Evolutionary conservation across 2,888 invertebrate species (phyloP).

Genomic region (Zygaena filipendulae): DNA sequence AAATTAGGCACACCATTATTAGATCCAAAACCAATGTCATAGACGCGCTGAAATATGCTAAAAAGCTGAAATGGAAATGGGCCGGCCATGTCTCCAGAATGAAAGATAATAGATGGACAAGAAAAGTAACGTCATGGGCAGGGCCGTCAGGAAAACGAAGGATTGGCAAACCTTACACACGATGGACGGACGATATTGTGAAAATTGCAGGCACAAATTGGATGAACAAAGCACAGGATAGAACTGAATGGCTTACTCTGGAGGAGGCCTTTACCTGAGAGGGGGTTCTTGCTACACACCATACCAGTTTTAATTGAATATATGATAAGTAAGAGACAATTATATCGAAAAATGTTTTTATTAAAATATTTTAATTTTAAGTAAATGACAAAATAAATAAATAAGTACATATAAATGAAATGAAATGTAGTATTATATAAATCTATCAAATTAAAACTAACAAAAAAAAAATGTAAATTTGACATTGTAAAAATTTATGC

Average conservation of each 20-base stretch:
- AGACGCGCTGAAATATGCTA: too few species aligned
- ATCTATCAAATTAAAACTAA: too few species aligned
- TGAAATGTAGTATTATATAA: too few species aligned
- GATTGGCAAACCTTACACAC: conserved; percentile 8
- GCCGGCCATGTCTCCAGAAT: conserved; percentile 11
- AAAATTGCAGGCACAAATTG: conserved; percentile 8
- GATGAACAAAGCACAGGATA: conserved; percentile 7
- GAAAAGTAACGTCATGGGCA: conserved; percentile 7
- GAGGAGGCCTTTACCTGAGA: conserved; percentile 9
- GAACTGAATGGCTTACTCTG: conserved; percentile 8
- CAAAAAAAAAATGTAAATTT: too few species aligned
- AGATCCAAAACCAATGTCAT: conserved; percentile 9
- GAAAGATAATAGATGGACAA: conserved; percentile 7
- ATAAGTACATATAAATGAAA: too few species aligned
- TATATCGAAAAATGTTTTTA: too few species aligned
- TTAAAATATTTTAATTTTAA: too few species aligned
- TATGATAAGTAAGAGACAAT: too few species aligned
- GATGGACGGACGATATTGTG: conserved; percentile 9
- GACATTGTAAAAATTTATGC: too few species aligned
- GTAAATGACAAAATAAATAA: too few species aligned
- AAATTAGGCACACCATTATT: conserved; percentile 10
- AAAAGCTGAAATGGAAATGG: conserved; percentile 14
- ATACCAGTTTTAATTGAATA: too few species aligned
- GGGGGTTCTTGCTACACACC: too few species aligned
- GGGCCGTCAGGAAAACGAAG: conserved; percentile 9